phyloP scores from a whole-genome alignment of 2,888 invertebrate genomes.

The Ochlodes sylvanus region DNA sequence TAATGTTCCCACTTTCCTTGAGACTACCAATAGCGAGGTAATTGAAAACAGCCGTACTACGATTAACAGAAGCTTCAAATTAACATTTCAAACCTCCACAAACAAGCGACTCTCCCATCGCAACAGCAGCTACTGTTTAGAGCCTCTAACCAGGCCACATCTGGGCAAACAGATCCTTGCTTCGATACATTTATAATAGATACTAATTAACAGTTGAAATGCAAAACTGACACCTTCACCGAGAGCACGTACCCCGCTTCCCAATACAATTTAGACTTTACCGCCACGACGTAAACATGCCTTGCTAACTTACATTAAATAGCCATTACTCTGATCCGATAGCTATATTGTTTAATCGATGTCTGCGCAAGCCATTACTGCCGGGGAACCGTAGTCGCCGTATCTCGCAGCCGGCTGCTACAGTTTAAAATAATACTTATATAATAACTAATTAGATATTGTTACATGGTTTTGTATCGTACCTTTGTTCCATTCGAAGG shows the following conservation, averaged over 20 bases:
- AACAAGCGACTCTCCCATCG: too few species aligned
- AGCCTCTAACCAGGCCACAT: neutral
- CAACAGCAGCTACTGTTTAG: neutral
- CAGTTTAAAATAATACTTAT: neutral
- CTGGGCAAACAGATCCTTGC: neutral
- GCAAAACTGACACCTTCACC: constrained; percentile 19
- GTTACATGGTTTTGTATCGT: neutral
- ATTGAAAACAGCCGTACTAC: too few species aligned
- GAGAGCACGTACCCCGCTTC: neutral
- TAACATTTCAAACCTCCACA: too few species aligned
- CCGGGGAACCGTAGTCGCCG: constrained; percentile 19
- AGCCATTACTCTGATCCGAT: constrained; percentile 30
- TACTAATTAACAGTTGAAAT: constrained; percentile 14
- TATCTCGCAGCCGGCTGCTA: constrained; percentile 1
- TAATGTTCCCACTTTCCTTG: too few species aligned
- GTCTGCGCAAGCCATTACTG: constrained; percentile 23
- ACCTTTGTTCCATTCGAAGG: neutral
- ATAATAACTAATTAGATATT: neutral
- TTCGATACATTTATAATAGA: neutral
- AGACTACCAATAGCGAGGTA: too few species aligned
- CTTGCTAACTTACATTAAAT: constrained; percentile 2
- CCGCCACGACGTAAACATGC: neutral
- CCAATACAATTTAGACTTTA: constrained; percentile 23
- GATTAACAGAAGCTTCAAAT: too few species aligned
- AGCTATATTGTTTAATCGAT: constrained; percentile 30